These are phyloP conservation scores for Colinus virginianus DNA, from an alignment of 2,113 vertebrate genomes.

Conservation along the genomic window DNA sequence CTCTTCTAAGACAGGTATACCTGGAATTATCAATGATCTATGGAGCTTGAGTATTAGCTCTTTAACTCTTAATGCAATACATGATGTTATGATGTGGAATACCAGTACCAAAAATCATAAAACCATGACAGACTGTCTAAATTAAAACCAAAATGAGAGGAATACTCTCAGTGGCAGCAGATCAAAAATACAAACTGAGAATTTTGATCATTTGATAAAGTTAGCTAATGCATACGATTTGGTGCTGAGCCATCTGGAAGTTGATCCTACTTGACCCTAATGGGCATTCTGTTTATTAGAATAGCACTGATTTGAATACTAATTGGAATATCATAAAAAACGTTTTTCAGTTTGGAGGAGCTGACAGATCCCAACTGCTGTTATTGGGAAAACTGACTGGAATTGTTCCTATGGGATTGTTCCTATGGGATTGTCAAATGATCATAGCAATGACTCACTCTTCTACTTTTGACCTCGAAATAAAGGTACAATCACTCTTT, in stretches of 20 bases:
- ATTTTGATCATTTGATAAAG: not conserved
- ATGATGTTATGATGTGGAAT: too few species aligned
- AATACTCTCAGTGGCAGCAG: not conserved
- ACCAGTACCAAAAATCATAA: too few species aligned
- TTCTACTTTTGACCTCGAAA: not conserved
- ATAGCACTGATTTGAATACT: not conserved
- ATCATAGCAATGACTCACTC: not conserved
- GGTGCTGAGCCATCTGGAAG: not conserved
- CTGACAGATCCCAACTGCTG: not conserved
- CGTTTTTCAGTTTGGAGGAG: not conserved
- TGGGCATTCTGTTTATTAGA: not conserved
- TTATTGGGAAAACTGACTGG: not conserved
- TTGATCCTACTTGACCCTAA: not conserved
- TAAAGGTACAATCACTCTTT: not conserved
- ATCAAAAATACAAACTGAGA: not conserved
- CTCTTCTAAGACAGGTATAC: too few species aligned
- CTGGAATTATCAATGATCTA: too few species aligned
- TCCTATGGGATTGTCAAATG: not conserved
- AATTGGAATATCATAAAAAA: not conserved
- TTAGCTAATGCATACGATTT: not conserved
- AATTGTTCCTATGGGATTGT: not conserved
- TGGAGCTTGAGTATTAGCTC: too few species aligned
- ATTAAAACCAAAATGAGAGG: not conserved
- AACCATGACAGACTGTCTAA: too few species aligned
- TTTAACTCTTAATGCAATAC: too few species aligned